A percentile compares a stretch with the other conserved stretches of the same genome.
Conservation (phyloP, 2,888 invertebrate genomes). For the Tyria jacobaeae region DNA sequence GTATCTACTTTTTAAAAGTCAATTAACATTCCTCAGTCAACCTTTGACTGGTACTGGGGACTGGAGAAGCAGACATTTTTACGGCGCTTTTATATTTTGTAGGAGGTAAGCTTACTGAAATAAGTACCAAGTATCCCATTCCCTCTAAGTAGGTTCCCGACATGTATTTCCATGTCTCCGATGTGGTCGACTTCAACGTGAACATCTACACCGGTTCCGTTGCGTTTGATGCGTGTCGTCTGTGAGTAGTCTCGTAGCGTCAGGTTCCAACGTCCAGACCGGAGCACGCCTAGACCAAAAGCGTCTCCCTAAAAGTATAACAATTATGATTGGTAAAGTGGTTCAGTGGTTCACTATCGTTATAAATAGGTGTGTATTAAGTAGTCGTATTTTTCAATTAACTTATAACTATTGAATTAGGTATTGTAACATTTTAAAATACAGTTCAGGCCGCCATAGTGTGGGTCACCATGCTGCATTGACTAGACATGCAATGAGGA, state of each 20-base stretch:
- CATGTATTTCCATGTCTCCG: conserved; percentile 92
- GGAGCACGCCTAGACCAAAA: conserved; percentile 87
- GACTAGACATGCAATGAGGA: too few species aligned
- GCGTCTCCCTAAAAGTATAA: conserved; percentile 78
- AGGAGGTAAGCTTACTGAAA: conserved; percentile 23
- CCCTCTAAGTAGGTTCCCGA: conserved; percentile 90
- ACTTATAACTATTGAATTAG: too few species aligned
- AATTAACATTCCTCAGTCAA: too few species aligned
- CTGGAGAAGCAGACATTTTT: background rate
- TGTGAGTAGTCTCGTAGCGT: conserved; percentile 90
- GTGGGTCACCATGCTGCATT: too few species aligned
- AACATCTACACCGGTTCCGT: conserved; percentile 83
- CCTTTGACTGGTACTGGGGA: too few species aligned
- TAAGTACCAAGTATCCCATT: conserved; percentile 87
- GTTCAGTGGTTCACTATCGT: too few species aligned
- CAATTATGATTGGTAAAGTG: background rate
- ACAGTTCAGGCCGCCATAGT: too few species aligned
- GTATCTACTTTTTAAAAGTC: too few species aligned
- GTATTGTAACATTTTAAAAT: too few species aligned
- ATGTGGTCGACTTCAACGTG: conserved; percentile 91
- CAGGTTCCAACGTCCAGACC: conserved; percentile 91
- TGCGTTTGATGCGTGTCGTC: conserved; percentile 88
- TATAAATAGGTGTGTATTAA: too few species aligned
- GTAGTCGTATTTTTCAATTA: too few species aligned
- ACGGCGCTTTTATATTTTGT: background rate